Base-by-base conservation (phyloP, 2,113 vertebrate genomes). In the Chloroceryle aenea region DNA sequence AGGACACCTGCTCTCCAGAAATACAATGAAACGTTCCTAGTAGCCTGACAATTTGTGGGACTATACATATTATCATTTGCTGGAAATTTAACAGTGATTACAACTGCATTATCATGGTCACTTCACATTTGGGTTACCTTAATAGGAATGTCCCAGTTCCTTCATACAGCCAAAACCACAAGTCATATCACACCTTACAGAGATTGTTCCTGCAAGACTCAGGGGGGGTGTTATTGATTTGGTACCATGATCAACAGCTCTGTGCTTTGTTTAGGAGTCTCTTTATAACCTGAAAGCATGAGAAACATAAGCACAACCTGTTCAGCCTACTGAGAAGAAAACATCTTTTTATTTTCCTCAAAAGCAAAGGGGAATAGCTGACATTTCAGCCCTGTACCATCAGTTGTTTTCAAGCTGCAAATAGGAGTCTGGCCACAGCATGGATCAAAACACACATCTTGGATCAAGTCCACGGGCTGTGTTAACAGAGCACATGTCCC, bases 391-490 rank as follows among this genome's bases (percentile, higher is more conserved):
- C 6, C 36, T 43, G 32, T 32, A 14, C 11, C 29, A 34, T 32
- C 63, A 76, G 12, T 9, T 3, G 1, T 29, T 84, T 69, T 42
- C 26, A 52, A 40, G n/a, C 3, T 56, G 12, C 20, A 55, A 22
- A 38, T 14, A 18, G 9, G 23, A 74, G 6, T 40, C 42, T 22
- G 58, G 47, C 8, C 14, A 32, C 32, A 42, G 27, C 8, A 7
- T 1, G 3, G 14, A 55, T 71, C 7, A 12, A 78, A 81, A 75
- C 32, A 14, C 45, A n/a, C 10, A n/a, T n/a, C n/a, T n/a, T n/a
- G n/a, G n/a, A n/a, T 18, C 4, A 25, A 71, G 27, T 8, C 8
- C 9, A 13, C 0, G 1, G 0, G 0, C 59, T 76, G 69, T 43
- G 12, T 21, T 43, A 45, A 9, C 20, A 61, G 48, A 53, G 15